Percentiles rank a stretch among this genome's conserved stretches.
These are phyloP conservation scores for Pseudopleuronectes americanus DNA, from an alignment of 2,797 vertebrate species.

Conservation along the genomic window DNA sequence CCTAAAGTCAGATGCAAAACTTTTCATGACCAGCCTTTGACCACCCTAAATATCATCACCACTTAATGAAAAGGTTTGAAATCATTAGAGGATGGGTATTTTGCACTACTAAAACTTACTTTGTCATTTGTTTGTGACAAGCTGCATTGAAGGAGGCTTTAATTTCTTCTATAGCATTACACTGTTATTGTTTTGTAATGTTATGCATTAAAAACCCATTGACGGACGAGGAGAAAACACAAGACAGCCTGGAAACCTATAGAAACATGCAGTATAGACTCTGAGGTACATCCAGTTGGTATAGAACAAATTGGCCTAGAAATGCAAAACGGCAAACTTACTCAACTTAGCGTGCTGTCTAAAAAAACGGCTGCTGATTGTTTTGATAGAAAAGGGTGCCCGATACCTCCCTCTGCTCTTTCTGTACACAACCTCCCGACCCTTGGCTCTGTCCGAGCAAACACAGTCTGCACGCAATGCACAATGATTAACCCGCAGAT, in stretches of 20 bases:
- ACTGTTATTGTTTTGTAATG: background rate
- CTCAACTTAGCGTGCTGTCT: conserved; percentile 73
- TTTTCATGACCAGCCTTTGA: too few relatives aligned
- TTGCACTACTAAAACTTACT: too few relatives aligned
- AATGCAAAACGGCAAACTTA: conserved; percentile 14
- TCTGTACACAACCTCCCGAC: conserved; percentile 83
- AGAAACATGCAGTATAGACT: background rate
- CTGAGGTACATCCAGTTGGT: too few relatives aligned
- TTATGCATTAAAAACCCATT: too few relatives aligned
- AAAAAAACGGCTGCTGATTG: conserved; percentile 76
- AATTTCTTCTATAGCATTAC: background rate
- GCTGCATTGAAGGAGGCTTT: too few relatives aligned
- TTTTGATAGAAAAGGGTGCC: conserved; percentile 83
- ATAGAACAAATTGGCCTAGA: conserved; percentile 6
- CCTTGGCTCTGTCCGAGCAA: conserved; percentile 86
- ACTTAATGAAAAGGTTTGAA: too few relatives aligned
- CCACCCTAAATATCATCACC: too few relatives aligned
- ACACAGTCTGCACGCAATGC: conserved; percentile 89
- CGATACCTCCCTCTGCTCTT: conserved; percentile 79
- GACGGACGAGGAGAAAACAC: too few relatives aligned
- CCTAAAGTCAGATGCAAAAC: too few relatives aligned
- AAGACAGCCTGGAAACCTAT: background rate
- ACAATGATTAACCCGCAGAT: conserved; percentile 85
- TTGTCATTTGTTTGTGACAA: too few relatives aligned
- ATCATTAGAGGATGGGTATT: too few relatives aligned